phyloP scores from a whole-genome alignment of 2,888 invertebrate species.

The Drosophila trichaetosa region DNA sequence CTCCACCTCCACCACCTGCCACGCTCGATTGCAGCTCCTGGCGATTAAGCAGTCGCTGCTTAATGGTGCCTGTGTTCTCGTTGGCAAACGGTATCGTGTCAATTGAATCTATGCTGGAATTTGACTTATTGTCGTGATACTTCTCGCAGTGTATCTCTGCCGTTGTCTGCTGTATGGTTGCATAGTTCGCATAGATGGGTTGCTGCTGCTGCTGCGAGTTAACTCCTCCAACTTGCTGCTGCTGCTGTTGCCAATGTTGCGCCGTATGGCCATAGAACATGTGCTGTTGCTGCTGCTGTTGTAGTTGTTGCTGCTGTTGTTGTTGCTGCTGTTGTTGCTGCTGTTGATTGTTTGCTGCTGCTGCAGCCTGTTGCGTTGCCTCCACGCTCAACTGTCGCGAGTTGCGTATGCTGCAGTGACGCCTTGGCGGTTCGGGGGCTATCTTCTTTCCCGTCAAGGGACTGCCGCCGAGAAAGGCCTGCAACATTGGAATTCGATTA shows the following conservation, averaged over 20 bases:
- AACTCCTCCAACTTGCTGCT: slow-evolving; percentile 32
- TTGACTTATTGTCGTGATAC: slow-evolving; percentile 88
- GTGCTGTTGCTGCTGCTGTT: slow-evolving; percentile 46
- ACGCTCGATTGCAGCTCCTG: slow-evolving; percentile 83
- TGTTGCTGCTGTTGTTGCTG: slow-evolving; percentile 18
- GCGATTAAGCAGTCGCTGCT: slow-evolving; percentile 89
- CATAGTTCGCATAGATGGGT: slow-evolving; percentile 85
- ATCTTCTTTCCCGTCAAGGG: slow-evolving; percentile 91
- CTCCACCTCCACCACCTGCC: background rate
- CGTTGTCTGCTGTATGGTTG: slow-evolving; percentile 87
- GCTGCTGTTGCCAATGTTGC: slow-evolving; percentile 64
- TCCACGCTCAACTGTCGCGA: slow-evolving; percentile 75
- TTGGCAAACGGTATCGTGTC: slow-evolving; percentile 99
- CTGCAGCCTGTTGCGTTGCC: slow-evolving; percentile 34
- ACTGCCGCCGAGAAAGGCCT: slow-evolving; percentile 88
- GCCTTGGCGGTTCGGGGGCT: slow-evolving; percentile 92
- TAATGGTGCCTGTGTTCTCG: slow-evolving; percentile 99
- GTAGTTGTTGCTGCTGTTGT: slow-evolving; percentile 47
- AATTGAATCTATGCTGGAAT: slow-evolving; percentile 96
- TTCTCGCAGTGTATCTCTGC: slow-evolving; percentile 87
- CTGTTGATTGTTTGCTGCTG: slow-evolving; percentile 43
- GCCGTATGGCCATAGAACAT: slow-evolving; percentile 66
- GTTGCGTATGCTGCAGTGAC: slow-evolving; percentile 87
- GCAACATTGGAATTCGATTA: slow-evolving; percentile 8
- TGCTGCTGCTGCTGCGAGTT: slow-evolving; percentile 71